Base-by-base conservation (phyloP, 2,888 invertebrate genomes). In the Subacronicta megacephala region DNA sequence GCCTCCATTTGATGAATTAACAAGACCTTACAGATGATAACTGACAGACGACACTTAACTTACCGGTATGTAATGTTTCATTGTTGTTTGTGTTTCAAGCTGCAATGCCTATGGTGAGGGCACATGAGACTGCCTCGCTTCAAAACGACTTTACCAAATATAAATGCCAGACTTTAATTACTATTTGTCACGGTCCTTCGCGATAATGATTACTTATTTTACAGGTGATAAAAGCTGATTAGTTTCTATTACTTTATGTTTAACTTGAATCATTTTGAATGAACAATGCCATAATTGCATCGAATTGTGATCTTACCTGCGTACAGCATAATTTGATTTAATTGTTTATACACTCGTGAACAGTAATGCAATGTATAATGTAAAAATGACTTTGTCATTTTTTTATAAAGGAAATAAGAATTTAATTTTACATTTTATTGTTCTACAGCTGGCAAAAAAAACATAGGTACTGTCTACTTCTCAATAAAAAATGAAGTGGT, bases 181-280 rank as follows among this genome's bases (percentile, higher is more conserved):
- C 26, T 43, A 42, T 36, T 51, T 36, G 51, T 51, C 23, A 33
- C 23, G 23, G 40, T 20, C 23, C 29, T 13, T 16, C 36, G 36
- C 29, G 35, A 36, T 43, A 49, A 49, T 40, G 9, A 50, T 50
- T 42, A 50, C 50, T 42, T 42, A 50, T 26, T 42, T 51, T 51
- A 51, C 51, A 51, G 36, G 51, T 51, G 51, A 51, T 51, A 51
- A 51, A 20, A 51, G 35, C 35, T 51, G 36, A 51, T 51, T 42
- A 51, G 36, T 42, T 43, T 36, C 36, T 9, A 36, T 42, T 41
- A 54, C 45, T 62, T 62, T 62, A 49, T 62, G 49, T 62, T 61
- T 45, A 26, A 55, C 26, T 36, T 45, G 16, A 46, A 46, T 41
- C 36, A 15, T 36, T 45, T 36, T 16, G 15, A 45, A 36, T 16